Evolutionary conservation across 1,140 invertebrate genomes (phyloP).

Genomic region (Sycophaga agraensis): DNA sequence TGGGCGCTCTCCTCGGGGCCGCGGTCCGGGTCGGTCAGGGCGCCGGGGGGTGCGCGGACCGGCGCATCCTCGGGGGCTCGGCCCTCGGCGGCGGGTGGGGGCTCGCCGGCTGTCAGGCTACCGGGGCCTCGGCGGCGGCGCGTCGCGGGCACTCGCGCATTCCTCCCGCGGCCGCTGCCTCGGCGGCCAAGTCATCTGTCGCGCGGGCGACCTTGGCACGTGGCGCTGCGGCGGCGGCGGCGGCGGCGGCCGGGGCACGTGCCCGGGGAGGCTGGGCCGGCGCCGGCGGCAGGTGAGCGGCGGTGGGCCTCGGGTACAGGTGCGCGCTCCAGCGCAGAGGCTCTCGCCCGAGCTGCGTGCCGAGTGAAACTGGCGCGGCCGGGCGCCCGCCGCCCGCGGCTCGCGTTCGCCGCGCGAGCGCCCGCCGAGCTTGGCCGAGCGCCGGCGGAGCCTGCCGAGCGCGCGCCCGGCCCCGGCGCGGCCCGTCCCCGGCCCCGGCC

Average conservation of each 20-base stretch:
- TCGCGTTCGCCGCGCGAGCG: constrained; percentile 3
- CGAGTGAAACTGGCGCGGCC: constrained; percentile 44
- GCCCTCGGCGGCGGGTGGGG: not conserved
- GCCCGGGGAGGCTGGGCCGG: not conserved
- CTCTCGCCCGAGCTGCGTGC: constrained; percentile 37
- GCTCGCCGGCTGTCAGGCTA: constrained; percentile 12
- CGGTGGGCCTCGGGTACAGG: no score
- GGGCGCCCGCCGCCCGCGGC: constrained; percentile 30
- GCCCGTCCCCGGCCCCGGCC: constrained; percentile 30
- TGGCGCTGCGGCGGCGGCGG: not conserved
- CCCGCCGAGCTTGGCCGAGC: constrained; percentile 11
- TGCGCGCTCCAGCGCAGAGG: not conserved
- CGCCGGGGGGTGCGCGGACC: no score
- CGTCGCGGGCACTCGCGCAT: not conserved
- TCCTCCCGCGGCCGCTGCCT: not conserved
- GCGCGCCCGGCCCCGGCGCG: constrained; percentile 14
- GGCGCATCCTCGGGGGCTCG: not conserved
- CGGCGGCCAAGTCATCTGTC: not conserved
- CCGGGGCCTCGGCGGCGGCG: constrained; percentile 38
- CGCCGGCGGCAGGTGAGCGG: not conserved
- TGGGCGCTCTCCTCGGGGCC: no score
- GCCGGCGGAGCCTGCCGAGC: constrained; percentile 28
- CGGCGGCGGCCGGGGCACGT: not conserved
- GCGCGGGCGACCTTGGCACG: not conserved
- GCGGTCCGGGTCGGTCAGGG: no score